phyloP scores from a whole-genome alignment of 1,140 invertebrate genomes.

The Rhyacophila brunnea region DNA sequence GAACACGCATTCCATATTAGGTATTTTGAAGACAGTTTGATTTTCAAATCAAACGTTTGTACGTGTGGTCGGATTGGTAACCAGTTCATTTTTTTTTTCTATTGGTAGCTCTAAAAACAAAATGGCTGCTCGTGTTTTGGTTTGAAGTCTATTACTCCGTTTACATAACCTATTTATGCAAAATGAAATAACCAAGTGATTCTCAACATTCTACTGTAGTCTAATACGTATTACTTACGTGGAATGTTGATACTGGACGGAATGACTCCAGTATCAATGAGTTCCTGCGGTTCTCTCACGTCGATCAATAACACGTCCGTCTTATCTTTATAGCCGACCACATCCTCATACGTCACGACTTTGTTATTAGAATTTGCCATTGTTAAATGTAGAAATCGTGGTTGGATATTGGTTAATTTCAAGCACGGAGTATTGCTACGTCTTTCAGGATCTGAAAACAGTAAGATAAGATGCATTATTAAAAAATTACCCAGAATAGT shows the following conservation, averaged over 20 bases:
- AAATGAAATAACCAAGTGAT: too few relatives aligned
- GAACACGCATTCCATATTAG: too few relatives aligned
- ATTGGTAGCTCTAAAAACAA: too few relatives aligned
- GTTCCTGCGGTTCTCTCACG: conserved; percentile 65
- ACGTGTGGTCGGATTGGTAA: too few relatives aligned
- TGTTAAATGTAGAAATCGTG: background rate
- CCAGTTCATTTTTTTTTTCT: too few relatives aligned
- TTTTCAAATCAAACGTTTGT: too few relatives aligned
- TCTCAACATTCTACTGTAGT: too few relatives aligned
- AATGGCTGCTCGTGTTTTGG: too few relatives aligned
- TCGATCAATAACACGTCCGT: conserved; percentile 60
- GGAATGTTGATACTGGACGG: conserved; percentile 71
- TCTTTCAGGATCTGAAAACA: background rate
- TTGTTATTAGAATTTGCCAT: background rate
- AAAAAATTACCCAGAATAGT: too few relatives aligned
- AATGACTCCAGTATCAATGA: conserved; percentile 63
- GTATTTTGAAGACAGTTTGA: too few relatives aligned
- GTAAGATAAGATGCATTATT: background rate
- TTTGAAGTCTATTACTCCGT: too few relatives aligned
- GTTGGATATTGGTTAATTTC: background rate
- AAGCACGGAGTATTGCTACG: background rate
- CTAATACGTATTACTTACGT: conserved; percentile 56
- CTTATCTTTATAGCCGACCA: conserved; percentile 42
- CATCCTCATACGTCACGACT: conserved; percentile 44
- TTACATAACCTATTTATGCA: too few relatives aligned